phyloP scores from a whole-genome alignment of 2,888 invertebrate species.

The Hypena proboscidalis region DNA sequence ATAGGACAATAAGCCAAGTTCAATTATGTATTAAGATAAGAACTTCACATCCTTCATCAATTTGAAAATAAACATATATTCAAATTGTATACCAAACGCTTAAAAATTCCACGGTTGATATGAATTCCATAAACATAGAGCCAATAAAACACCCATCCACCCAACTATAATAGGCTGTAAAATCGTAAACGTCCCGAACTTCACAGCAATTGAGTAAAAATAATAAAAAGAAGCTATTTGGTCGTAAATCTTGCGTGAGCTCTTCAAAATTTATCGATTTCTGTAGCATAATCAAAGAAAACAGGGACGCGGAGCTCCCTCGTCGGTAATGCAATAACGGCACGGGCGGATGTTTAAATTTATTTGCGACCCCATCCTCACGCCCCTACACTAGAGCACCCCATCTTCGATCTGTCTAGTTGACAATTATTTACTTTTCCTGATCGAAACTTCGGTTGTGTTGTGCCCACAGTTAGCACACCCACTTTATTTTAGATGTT shows the following conservation, averaged over 20 bases:
- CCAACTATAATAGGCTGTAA: too few relatives aligned
- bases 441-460: constrained; percentile 32
- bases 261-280: constrained; percentile 44
- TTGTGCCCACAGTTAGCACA: background rate
- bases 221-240: background rate
- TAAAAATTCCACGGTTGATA: too few relatives aligned
- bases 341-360: constrained; percentile 64
- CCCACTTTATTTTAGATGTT: background rate
- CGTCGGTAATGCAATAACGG: constrained; percentile 64
- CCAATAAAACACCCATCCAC: too few relatives aligned
- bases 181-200: too few relatives aligned
- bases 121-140: too few relatives aligned
- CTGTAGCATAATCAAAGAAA: constrained; percentile 39
- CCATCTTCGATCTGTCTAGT: constrained; percentile 41
- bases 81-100: too few relatives aligned
- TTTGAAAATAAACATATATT: too few relatives aligned
- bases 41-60: too few relatives aligned
- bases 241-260: constrained; percentile 2
- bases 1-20: too few relatives aligned
- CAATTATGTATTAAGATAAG: too few relatives aligned
- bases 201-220: background rate
- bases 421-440: constrained; percentile 47
- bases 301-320: constrained; percentile 39
- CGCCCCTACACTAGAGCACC: constrained; percentile 33
- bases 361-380: constrained; percentile 53